phyloP scores from a whole-genome alignment of 2,797 vertebrate genomes.

The Scarus forsteni region DNA sequence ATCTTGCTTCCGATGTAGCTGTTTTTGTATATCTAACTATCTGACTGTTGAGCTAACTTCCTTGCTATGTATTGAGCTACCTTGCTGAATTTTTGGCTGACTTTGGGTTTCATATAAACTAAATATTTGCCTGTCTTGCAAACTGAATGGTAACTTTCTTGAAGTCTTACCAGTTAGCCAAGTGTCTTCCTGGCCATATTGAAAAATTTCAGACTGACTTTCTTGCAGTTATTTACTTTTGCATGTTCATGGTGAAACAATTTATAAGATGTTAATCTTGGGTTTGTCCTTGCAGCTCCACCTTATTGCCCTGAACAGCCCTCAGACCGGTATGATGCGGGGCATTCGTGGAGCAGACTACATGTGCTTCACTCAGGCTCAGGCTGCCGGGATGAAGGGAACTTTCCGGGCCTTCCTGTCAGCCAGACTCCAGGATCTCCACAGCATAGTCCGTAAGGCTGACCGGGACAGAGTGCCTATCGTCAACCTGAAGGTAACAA shows the following conservation, averaged over 20 bases:
- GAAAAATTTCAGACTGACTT: too few relatives aligned
- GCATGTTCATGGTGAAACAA: too few relatives aligned
- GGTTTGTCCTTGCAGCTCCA: conserved; percentile 86
- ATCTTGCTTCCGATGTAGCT: too few relatives aligned
- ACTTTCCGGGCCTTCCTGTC: conserved; percentile 96
- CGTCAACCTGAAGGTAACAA: conserved; percentile 89
- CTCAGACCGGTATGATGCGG: conserved; percentile 87
- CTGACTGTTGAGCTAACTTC: background rate
- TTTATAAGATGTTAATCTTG: background rate
- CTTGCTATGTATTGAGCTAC: background rate
- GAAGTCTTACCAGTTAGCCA: too few relatives aligned
- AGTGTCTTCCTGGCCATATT: too few relatives aligned
- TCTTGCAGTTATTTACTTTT: too few relatives aligned
- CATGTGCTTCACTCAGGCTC: conserved; percentile 94
- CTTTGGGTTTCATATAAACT: too few relatives aligned
- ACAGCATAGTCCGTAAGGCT: conserved; percentile 90
- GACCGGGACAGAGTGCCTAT: conserved; percentile 86
- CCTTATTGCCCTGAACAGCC: conserved; percentile 90
- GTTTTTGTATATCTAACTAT: too few relatives aligned
- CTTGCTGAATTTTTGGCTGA: background rate
- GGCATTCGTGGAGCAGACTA: conserved; percentile 92
- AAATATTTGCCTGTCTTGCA: too few relatives aligned
- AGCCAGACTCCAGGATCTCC: conserved; percentile 91
- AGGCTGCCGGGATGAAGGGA: conserved; percentile 89
- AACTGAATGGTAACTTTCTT: too few relatives aligned